These are phyloP conservation scores for Gasterosteus nipponicus DNA, from an alignment of 2,113 vertebrate species.

Conservation along the genomic window DNA sequence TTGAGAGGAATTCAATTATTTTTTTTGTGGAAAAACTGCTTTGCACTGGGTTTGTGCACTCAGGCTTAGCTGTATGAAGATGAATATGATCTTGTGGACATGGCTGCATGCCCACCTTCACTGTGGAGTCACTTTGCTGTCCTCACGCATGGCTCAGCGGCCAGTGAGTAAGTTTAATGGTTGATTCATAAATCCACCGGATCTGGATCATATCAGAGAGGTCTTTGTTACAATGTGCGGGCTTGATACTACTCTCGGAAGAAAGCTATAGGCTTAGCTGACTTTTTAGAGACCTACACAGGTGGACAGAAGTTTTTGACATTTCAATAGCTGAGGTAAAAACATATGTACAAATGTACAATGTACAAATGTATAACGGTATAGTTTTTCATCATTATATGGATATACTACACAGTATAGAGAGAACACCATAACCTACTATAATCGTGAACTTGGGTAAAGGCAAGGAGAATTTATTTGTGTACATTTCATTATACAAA, in stretches of 20 bases:
- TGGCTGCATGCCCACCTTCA: background rate
- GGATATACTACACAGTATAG: background rate
- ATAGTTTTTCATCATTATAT: background rate
- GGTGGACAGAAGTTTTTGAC: slow-evolving; percentile 20
- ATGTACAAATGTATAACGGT: background rate
- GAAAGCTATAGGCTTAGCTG: slow-evolving; percentile 42
- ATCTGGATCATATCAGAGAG: slow-evolving; percentile 43
- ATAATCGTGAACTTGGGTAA: background rate
- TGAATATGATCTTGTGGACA: slow-evolving; percentile 22
- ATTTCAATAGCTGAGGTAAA: background rate
- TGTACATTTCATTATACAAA: background rate
- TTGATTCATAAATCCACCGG: slow-evolving; percentile 48
- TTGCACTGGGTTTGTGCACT: slow-evolving; percentile 6
- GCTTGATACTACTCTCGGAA: slow-evolving; percentile 27
- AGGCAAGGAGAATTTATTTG: background rate
- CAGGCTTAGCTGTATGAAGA: background rate
- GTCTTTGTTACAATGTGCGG: slow-evolving; percentile 44
- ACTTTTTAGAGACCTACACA: slow-evolving; percentile 21
- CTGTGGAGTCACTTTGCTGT: slow-evolving; percentile 7
- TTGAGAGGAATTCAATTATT: slow-evolving; percentile 29
- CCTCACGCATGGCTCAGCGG: background rate
- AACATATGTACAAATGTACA: background rate
- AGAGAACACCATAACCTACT: background rate
- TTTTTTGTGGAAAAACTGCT: slow-evolving; percentile 2
- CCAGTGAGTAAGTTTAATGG: slow-evolving; percentile 12